These are phyloP conservation scores for Plecotus auritus DNA, from an alignment of 2,113 vertebrate genomes.

Conservation along the genomic window DNA sequence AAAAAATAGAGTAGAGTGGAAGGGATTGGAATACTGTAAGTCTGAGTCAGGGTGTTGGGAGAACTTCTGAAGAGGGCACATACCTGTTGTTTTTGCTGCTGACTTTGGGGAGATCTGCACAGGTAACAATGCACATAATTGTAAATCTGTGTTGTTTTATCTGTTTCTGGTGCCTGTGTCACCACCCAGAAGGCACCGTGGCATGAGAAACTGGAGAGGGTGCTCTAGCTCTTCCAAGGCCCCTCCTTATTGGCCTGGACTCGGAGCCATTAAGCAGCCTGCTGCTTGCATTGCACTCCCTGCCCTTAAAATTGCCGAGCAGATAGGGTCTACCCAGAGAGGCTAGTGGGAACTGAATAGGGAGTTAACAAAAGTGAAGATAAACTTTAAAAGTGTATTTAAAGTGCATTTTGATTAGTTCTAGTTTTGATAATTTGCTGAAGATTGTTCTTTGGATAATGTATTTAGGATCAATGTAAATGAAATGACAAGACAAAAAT, in stretches of 20 bases:
- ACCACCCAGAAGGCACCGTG: background rate
- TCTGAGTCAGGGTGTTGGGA: background rate
- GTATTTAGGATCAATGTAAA: background rate
- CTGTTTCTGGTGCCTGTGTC: background rate
- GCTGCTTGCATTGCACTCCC: background rate
- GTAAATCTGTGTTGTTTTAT: background rate
- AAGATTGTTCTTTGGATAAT: background rate
- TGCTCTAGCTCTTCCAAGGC: background rate
- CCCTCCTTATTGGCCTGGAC: background rate
- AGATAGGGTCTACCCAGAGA: background rate
- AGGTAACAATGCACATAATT: background rate
- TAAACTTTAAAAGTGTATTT: background rate
- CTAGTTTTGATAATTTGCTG: conserved; percentile 15
- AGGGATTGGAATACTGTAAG: background rate
- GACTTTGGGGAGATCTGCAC: background rate
- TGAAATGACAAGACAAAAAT: background rate
- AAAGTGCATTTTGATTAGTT: background rate
- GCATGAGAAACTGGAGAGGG: background rate
- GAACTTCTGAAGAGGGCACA: background rate
- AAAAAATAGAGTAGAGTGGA: background rate
- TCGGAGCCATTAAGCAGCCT: background rate
- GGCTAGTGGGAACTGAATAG: background rate
- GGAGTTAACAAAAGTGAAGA: background rate
- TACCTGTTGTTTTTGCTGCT: background rate
- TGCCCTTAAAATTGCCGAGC: background rate